These are phyloP conservation scores for Leguminivora glycinivorella DNA, from an alignment of 1,140 invertebrate genomes.

Conservation along the genomic window DNA sequence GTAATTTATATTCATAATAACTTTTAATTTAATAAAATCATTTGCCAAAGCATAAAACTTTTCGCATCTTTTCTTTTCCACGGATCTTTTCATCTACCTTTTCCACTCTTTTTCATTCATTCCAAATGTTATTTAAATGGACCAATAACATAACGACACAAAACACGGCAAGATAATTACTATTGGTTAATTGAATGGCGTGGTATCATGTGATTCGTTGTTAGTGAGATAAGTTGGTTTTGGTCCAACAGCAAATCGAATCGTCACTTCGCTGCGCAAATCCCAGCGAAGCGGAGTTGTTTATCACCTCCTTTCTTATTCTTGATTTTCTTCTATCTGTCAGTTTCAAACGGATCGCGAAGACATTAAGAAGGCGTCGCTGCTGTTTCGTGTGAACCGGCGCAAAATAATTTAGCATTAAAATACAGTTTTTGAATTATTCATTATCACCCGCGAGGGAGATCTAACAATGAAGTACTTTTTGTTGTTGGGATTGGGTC, in stretches of 20 bases:
- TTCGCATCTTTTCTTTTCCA: no score
- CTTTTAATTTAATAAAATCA: no score
- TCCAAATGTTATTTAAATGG: no score
- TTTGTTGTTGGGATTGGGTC: slow-evolving; percentile 48
- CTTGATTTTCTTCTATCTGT: background rate
- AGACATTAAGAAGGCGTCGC: slow-evolving; percentile 15
- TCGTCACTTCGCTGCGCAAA: background rate
- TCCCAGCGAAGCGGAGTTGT: slow-evolving; percentile 2
- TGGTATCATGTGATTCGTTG: slow-evolving; percentile 42
- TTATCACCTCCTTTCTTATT: background rate
- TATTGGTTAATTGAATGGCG: slow-evolving; percentile 48
- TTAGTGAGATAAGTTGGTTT: background rate
- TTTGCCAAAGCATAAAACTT: no score
- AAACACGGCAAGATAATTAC: slow-evolving; percentile 42
- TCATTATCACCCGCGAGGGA: slow-evolving; percentile 17
- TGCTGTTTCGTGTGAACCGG: background rate
- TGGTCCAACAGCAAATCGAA: background rate
- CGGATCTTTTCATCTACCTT: no score
- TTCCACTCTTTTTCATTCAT: no score
- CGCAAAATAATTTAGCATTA: slow-evolving; percentile 20
- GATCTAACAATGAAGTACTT: slow-evolving; percentile 55
- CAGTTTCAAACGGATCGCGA: slow-evolving; percentile 31
- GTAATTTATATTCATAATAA: no score
- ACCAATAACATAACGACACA: slow-evolving; percentile 54
- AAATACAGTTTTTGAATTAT: background rate